Base-by-base conservation (phyloP, 1,140 invertebrate genomes). In the Calycopis cecrops region DNA sequence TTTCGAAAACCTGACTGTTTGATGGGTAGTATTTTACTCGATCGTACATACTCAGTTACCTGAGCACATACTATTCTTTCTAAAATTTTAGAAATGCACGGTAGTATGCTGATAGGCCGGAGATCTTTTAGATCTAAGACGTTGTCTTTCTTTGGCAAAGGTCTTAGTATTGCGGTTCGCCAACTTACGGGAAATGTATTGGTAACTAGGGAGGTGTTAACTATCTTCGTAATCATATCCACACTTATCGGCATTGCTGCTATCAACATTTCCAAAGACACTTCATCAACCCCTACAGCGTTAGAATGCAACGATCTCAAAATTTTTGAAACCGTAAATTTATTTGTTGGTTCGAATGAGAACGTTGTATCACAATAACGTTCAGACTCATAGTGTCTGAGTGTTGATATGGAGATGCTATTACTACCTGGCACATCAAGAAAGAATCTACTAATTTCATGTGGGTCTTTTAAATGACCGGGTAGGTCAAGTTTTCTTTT, bases 241-340 rank as follows among this genome's bases (percentile, higher is more conserved):
- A 28, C 2, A 28, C 21, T 28, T 28, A 28, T 28, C 6, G 21
- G 21, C 21, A 28, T 28, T 28, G 21, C 6, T 2, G 21, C 2
- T 6, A 28, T 3, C 21, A 28, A 28, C 62, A 64, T 64, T 9
- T 64, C 55, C 9, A 57, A 34, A 8, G 56, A 59, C 21, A 65
- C 56, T 11, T 54, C 59, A 57, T 65, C 63, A 17, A 55, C 18
- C 9, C 54, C 62, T 7, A 42, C 10, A 3, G 55, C 62, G 37
- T 63, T 63, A 8, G 55, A 55, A n/a, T 48, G 48, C 17, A 63
- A 14, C 6, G 21, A 53, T 33, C 47, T 55, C 1, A 63, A 28
- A 18, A 63, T 53, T 10, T 54, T 48, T 16, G 37, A 10, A 12
- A 63, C 37, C n/a, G 16, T 34, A 4, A n/a, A 37, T 42, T 56